Evolutionary conservation across 2,113 vertebrate species (phyloP).

Genomic region (Pluvianellus socialis): DNA sequence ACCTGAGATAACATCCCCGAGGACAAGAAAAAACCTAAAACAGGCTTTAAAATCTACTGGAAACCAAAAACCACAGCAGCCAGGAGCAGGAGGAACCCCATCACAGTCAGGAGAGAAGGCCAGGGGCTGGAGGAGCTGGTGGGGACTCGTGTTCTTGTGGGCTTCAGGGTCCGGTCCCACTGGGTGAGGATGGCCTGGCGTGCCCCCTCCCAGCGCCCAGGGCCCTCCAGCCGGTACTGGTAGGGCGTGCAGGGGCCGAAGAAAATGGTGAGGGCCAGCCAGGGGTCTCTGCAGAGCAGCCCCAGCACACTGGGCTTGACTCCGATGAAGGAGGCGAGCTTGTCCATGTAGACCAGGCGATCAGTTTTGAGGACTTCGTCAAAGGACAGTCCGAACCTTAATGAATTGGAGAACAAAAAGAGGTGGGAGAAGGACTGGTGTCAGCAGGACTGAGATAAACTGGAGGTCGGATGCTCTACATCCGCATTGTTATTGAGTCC

Average conservation of each 20-base stretch:
- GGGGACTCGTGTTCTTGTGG: conserved; percentile 73
- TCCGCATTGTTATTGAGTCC: accelerated
- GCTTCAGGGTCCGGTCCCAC: conserved; percentile 78
- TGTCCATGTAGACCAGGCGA: conserved; percentile 82
- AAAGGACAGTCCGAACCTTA: conserved; percentile 82
- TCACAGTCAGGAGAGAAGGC: background rate
- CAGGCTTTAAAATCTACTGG: background rate
- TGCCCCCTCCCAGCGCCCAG: conserved; percentile 84
- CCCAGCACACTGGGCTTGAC: conserved; percentile 72
- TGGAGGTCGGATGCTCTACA: background rate
- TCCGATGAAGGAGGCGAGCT: conserved; percentile 74
- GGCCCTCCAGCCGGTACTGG: conserved; percentile 83
- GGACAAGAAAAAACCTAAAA: background rate
- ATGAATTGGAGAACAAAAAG: background rate
- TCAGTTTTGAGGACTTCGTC: conserved; percentile 85
- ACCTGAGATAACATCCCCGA: background rate
- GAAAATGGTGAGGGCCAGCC: conserved; percentile 73
- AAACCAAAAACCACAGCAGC: conserved; percentile 58
- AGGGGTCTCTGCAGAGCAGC: conserved; percentile 81
- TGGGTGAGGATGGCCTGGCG: conserved; percentile 84
- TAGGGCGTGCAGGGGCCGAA: conserved; percentile 81
- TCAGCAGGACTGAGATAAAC: background rate
- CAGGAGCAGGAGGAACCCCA: conserved; percentile 63
- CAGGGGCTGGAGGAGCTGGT: background rate
- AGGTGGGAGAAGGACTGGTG: background rate